Evolutionary conservation across 1,140 invertebrate species (phyloP).

Genomic region (Copidosoma floridanum): DNA sequence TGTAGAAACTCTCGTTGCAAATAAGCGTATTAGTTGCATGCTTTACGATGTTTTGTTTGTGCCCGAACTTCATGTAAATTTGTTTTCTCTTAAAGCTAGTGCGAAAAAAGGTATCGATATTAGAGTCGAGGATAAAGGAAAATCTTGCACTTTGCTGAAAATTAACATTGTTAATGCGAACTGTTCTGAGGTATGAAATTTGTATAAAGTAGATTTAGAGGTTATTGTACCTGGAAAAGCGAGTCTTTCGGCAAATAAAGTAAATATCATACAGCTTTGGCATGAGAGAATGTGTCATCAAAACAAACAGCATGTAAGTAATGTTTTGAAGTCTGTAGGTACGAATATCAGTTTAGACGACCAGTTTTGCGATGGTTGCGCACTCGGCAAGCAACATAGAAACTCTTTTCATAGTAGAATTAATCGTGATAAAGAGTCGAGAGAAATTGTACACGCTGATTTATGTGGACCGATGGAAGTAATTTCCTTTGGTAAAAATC

Average conservation of each 20-base stretch:
- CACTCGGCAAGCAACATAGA: not conserved
- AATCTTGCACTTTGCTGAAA: not conserved
- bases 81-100: not conserved
- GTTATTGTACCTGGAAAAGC: not conserved
- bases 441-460: slow-evolving; percentile 1
- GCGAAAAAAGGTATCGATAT: not conserved
- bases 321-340: not conserved
- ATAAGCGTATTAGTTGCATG: too few relatives aligned
- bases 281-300: not conserved
- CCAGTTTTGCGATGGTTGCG: not conserved
- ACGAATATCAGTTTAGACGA: too few relatives aligned
- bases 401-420: not conserved
- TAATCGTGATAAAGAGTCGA: not conserved
- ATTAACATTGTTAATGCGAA: not conserved
- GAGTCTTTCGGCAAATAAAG: not conserved
- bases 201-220: slow-evolving; percentile 9
- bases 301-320: not conserved
- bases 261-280: not conserved
- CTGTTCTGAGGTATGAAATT: not conserved
- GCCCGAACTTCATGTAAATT: not conserved
- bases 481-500: not conserved
- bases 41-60: not conserved
- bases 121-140: not conserved
- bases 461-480: slow-evolving; percentile 7
- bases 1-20: too few relatives aligned